Base-by-base conservation (phyloP, 2,888 invertebrate species). In the Stramonita haemastoma region DNA sequence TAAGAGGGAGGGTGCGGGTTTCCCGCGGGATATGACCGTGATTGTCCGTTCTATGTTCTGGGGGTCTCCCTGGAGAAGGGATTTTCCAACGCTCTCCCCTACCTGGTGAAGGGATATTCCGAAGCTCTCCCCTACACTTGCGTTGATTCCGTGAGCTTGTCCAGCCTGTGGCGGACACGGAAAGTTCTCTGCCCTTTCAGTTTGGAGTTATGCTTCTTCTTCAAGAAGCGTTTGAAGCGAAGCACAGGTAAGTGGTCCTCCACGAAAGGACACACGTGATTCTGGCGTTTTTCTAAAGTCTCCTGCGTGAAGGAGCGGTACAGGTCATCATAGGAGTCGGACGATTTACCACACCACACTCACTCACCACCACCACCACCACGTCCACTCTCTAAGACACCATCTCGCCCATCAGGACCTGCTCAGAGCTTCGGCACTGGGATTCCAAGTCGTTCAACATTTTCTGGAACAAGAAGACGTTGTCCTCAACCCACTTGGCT, bases 251-350 rank as follows among this genome's bases (percentile, higher is more conserved):
- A 79, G 57, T 87, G 87, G 32, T 89, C 90, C 29, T 91, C 91
- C 26, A 91, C 36, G 32, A 90, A 88, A n/a, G 91, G 89, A 77
- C 91, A 91, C 11, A 89, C 81, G 66, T 91, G 91, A 60, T 91
- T 91, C 79, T 91, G 91, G 32, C 87, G 86, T 66, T 90, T 90
- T 85, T 91, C 91, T 46, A 90, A 66, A 36, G 90, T 89, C 77
- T 91, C 91, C 1, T 87, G 89, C 17, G 90, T 90, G 66, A 91
- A 90, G 29, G 90, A 46, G 46, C 87, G 90, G 87, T 91, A 91
- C 83, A 91, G 79, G 46, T 90, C 90, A 77, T 88, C 90, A 60
- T 56, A 87, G 29, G 70, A 26, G 11, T 73, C 66, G 0, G 36
- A 13, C 2, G 34, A 26, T 46, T 73, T 70, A 26, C 70, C 57